Base-by-base conservation (phyloP, 2,113 vertebrate genomes). In the Ammodytes dubius region DNA sequence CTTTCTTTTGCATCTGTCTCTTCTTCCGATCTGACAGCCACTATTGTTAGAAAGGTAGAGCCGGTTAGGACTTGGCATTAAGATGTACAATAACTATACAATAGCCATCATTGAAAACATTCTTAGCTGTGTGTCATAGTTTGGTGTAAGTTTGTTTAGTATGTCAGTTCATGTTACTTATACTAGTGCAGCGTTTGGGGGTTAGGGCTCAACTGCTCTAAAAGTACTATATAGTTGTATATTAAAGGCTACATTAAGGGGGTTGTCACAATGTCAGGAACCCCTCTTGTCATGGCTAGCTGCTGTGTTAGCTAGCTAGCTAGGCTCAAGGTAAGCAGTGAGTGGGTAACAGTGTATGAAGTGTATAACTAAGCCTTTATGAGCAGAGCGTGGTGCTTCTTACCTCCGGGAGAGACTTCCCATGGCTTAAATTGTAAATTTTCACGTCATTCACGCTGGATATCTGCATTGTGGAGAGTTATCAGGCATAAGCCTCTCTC, bases 1-100 rank as follows among this genome's bases (percentile, higher is more conserved):
- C 96, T 89, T 96, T 97, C 93, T 99, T 99, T 92, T 98, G 98
- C 2, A 99, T 84, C 4, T 96, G 96, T 87, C 98, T 95, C 91
- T 98, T 99, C 94, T 98, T 99, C 71, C 97, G 95, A 85, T 99
- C 98, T 0, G 98, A 99, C 57, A 99, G 92, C 98, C 98, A 99
- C 98, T 99, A 87, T n/a, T 72, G 88, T 80, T 85, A 83, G 83
- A 0, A 19, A 78, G 3, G 42, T 0, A 50, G 11, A 58, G 3
- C 5, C 27, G 19, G 79, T 58, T 2, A 77, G 50, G 0, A 45
- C 15, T 60, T 19, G 1, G 1, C 10, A 66, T 63, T 1, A 10
- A n/a, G 4, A 35, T 27, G 27, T 27, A 27, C 2, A 27, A 27
- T 27, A 27, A 27, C 27, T 27, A 27, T 27, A 27, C 27, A 27